These are phyloP conservation scores for Elanoides forficatus DNA, from an alignment of 2,113 vertebrate species.

Conservation along the genomic window DNA sequence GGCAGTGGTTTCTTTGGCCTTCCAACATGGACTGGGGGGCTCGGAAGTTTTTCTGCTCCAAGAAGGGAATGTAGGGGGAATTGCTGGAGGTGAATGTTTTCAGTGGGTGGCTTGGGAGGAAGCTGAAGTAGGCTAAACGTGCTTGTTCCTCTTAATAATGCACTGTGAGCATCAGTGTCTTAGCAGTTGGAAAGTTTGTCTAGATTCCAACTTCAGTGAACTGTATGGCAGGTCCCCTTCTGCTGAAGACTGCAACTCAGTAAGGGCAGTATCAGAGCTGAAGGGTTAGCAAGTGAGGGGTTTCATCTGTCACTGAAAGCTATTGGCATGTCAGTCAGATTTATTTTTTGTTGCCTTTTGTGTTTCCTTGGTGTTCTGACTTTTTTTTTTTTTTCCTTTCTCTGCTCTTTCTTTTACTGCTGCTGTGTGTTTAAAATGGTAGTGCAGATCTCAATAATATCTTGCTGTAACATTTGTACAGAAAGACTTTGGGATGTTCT, in stretches of 20 bases:
- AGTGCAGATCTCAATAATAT: rapidly evolving
- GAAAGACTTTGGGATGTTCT: not conserved
- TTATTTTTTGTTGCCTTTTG: not conserved
- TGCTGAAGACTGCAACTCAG: not conserved
- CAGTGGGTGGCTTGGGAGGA: not conserved
- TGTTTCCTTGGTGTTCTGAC: not conserved
- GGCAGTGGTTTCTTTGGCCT: not conserved
- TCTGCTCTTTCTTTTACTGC: not conserved
- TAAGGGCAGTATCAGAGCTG: not conserved
- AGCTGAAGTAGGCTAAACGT: not conserved
- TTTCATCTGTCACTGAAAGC: not conserved
- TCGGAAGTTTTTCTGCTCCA: not conserved
- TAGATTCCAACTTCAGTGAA: constrained; percentile 42
- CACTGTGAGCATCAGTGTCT: constrained; percentile 2
- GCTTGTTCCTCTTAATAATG: constrained; percentile 19
- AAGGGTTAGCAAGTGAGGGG: not conserved
- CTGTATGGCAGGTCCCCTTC: not conserved
- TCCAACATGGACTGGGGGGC: not conserved
- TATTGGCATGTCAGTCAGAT: not conserved
- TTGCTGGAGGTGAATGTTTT: not conserved
- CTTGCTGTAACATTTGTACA: not conserved
- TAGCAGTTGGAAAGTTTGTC: constrained; percentile 33
- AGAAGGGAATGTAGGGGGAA: not conserved
- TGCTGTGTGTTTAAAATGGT: not conserved
- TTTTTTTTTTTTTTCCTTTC: not conserved